Conservation (phyloP, 2,888 invertebrate species). For the Cremastinae sp. region DNA sequence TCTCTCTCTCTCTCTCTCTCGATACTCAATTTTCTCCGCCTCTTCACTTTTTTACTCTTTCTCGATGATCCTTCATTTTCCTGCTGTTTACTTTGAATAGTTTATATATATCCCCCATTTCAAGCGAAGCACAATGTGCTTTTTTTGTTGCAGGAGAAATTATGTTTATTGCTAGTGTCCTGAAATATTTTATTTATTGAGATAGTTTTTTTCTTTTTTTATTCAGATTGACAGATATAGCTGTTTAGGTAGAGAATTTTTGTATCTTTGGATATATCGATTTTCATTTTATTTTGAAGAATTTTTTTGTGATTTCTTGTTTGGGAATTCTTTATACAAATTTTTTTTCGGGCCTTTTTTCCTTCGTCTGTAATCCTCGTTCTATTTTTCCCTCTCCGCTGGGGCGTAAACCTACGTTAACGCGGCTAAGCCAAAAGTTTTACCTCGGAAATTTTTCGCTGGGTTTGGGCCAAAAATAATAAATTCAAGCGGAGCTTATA, state of each 20-base stretch:
- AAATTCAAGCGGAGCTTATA: constrained; percentile 58
- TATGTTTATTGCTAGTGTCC: no score
- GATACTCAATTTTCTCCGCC: constrained; percentile 33
- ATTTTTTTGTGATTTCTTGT: not conserved
- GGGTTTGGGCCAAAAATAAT: constrained; percentile 63
- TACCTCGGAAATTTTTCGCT: constrained; percentile 60
- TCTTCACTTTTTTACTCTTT: constrained; percentile 19
- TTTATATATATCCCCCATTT: no score
- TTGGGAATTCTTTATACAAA: not conserved
- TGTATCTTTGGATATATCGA: no score
- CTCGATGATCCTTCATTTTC: no score
- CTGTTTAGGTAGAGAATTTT: no score
- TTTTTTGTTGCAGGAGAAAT: no score
- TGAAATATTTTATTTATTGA: no score
- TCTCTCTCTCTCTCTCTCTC: constrained; percentile 20
- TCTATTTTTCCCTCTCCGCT: constrained; percentile 52
- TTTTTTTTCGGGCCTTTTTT: constrained; percentile 17
- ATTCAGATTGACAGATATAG: no score
- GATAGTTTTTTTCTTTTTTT: no score
- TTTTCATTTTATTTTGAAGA: not conserved
- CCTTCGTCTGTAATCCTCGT: constrained; percentile 43
- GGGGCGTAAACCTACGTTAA: constrained; percentile 55
- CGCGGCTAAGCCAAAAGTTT: constrained; percentile 62
- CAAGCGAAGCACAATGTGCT: no score
- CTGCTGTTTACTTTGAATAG: no score